Base-by-base conservation (phyloP, 2,888 invertebrate genomes). In the Argynnis bischoffii region DNA sequence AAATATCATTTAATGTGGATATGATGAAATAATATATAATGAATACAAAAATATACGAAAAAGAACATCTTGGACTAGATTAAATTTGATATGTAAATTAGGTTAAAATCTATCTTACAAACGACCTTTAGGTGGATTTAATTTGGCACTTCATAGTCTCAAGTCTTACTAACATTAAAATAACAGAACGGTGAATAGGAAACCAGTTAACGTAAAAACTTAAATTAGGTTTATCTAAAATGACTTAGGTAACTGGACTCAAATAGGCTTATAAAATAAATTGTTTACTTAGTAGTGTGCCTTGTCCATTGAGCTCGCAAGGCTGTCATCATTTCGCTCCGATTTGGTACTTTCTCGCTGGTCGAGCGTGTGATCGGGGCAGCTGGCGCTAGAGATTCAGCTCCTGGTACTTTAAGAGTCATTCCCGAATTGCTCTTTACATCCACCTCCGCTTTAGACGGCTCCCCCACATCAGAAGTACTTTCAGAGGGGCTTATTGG, bases 261-360 rank as follows among this genome's bases (percentile, higher is more conserved):
- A 75, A 76, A 74, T 74, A 70, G 69, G 55, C 69, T 73, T 48
- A 53, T 61, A 71, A 67, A 65, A 63, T 67, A 67, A 68, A 65
- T 69, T 60, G 64, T 84, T 84, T 93, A 97, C 89, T 97, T 97
- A 47, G 97, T 97, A 41, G 97, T 98, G 82, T 97, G 97, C 76
- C 97, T 93, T 21, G 97, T 97, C 97, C 97, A 97, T 72, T 95
- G 95, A 8, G 96, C 95, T 74, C 97, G 93, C 75, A 97, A 95
- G 77, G 97, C 96, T 31, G 95, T 95, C 96, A 97, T 96, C 83
- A 97, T 93, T 82, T 97, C 97, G 86, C 96, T 97, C 64, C 97
- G 94, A 81, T 97, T 96, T 6, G 97, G 97, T 70, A 97, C 95
- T 84, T 96, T 96, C 80, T 97, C 97, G 87, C 97, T 97, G 46